Conservation (phyloP, 2,113 vertebrate genomes). For the Phycodurus eques region DNA sequence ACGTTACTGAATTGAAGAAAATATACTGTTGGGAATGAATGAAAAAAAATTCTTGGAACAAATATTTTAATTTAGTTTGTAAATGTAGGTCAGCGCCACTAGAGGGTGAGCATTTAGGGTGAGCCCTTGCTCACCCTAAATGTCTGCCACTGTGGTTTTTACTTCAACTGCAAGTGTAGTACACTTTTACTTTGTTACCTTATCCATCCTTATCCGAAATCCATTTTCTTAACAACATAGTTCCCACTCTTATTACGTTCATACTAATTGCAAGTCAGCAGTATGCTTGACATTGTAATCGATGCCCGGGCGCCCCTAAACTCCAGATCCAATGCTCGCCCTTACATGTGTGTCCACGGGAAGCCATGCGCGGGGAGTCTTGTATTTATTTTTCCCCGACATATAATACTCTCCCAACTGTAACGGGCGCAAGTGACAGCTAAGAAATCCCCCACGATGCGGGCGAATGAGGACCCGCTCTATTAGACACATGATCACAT, state of each 20-base stretch:
- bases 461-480: slow-evolving; percentile 72
- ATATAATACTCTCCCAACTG: slow-evolving; percentile 58
- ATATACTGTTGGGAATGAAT: too few relatives aligned
- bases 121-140: too few relatives aligned
- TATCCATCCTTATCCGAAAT: too few relatives aligned
- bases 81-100: not conserved
- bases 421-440: slow-evolving; percentile 67
- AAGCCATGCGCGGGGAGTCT: slow-evolving; percentile 35
- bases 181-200: too few relatives aligned
- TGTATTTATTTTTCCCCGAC: slow-evolving; percentile 59
- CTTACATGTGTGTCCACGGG: slow-evolving; percentile 19
- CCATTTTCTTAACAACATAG: not conserved
- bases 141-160: too few relatives aligned
- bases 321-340: not conserved
- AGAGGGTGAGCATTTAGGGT: too few relatives aligned
- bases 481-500: slow-evolving; percentile 75
- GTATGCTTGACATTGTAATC: not conserved
- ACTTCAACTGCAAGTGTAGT: too few relatives aligned
- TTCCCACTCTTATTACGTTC: not conserved
- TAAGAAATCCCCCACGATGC: slow-evolving; percentile 72
- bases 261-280: not conserved
- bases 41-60: too few relatives aligned
- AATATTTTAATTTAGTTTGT: too few relatives aligned
- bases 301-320: too few relatives aligned
- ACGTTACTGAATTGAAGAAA: too few relatives aligned